Conservation (phyloP, 2,888 invertebrate genomes). For the Hypsopygia costalis region DNA sequence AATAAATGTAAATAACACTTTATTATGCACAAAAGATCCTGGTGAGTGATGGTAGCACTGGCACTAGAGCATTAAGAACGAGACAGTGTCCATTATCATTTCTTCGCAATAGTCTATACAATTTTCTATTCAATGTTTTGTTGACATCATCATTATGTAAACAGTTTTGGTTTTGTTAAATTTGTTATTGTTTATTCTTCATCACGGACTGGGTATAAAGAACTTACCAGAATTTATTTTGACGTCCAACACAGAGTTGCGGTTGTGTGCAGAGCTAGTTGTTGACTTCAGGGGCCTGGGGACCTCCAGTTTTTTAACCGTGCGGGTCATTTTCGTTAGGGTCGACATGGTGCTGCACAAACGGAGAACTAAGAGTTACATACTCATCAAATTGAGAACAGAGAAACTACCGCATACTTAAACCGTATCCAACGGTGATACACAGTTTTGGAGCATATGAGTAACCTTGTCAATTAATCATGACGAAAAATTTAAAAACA, state of each 20-base stretch:
- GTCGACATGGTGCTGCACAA: slow-evolving; percentile 75
- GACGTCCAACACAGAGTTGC: slow-evolving; percentile 73
- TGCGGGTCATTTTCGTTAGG: slow-evolving; percentile 84
- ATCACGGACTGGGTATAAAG: too few relatives aligned
- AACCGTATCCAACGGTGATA: slow-evolving; percentile 38
- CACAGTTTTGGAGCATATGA: slow-evolving; percentile 54
- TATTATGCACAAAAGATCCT: too few relatives aligned
- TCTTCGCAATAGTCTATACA: too few relatives aligned
- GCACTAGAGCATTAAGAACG: too few relatives aligned
- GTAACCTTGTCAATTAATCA: slow-evolving; percentile 64
- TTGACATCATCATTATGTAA: too few relatives aligned
- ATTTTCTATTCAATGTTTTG: too few relatives aligned
- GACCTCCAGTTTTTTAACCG: slow-evolving; percentile 87
- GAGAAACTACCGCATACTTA: slow-evolving; percentile 18
- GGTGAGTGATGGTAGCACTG: too few relatives aligned
- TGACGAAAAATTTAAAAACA: slow-evolving; percentile 47
- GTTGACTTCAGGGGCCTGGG: slow-evolving; percentile 86
- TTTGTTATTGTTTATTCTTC: too few relatives aligned
- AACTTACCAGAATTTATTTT: slow-evolving; percentile 76
- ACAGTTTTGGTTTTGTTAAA: too few relatives aligned
- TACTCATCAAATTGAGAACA: slow-evolving; percentile 1
- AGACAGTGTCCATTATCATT: too few relatives aligned
- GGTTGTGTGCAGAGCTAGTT: slow-evolving; percentile 77
- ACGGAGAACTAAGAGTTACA: slow-evolving; percentile 24
- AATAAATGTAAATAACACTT: too few relatives aligned